Evolutionary conservation across 2,888 invertebrate genomes (phyloP), one percentile per base, ranked within the genome.

Genomic region (Pammene fasciana): DNA sequence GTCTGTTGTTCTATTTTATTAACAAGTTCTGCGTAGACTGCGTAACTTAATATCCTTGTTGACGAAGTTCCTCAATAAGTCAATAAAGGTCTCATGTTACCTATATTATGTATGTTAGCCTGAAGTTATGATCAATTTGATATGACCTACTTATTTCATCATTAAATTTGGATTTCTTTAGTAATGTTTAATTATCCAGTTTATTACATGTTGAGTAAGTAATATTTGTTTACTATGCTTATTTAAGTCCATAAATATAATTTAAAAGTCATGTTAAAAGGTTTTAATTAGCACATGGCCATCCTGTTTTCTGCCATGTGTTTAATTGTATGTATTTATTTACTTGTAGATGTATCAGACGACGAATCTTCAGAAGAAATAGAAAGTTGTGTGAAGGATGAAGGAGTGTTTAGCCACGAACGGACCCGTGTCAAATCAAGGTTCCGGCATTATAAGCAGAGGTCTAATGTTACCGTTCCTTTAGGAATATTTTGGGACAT

Each of bases 401-500:
- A 90, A 68, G 88, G 85, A 18, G 75, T 82, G 54, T 72, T 84
- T 45, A 74, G 77, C 26, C 73, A 83, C 52, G 92, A 92, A 52
- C 78, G 90, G 70, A 78, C 84, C 38, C 81, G 89, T 71, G 85
- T 90, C 45, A 83, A 90, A 78, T 89, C 92, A 46, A 80, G 92
- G 26, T 90, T 85, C 68, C 83, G 92, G 34, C 87, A 90, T 73
- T 87, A 90, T 71, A 91, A 90, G 76, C 82, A 85, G 70, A 81
- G 85, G 71, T 77, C 82, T 36, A 76, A 76, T 60, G 72, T 67
- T 50, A 82, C 75, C 79, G 77, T 88, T 68, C 96, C 97, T 1
- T 95, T 97, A 79, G 97, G 97, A 60, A 96, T 97, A 75, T 97
- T 97, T 88, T 98, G 98, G 98, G 98, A 98, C 84, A 97, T 98